Evolutionary conservation across 2,888 invertebrate species (phyloP), one percentile per base, ranked within the genome.

Genomic region (Priocnemis perturbator): DNA sequence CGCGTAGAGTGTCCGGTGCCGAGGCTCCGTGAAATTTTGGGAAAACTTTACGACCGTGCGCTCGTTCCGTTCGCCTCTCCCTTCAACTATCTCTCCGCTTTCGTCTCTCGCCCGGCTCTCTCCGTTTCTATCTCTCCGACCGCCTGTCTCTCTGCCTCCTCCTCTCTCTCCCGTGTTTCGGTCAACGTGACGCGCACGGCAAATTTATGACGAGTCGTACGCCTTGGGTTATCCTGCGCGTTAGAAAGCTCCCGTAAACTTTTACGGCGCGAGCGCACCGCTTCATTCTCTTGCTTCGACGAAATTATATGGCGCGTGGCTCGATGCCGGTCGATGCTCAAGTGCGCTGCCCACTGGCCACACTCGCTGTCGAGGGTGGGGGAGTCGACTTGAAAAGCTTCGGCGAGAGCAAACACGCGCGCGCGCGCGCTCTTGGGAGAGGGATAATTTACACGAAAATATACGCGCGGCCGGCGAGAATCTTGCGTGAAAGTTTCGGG

Each of bases 301-400:
- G 67, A 65, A 83, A 83, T 83, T 83, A 83, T 81, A 82, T 77
- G 85, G 83, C 86, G 80, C 86, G 86, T 86, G 86, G 85, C 86
- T 74, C 59, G 70, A 61, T 66, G 57, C 69, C 69, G 70, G 26
- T 7, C 26, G 26, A 26, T 11, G 37, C 37, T 11, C 11, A 11
- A 37, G 37, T 11, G 14, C 7, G 37, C 11, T 11, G 37, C 4
- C 37, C 37, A 37, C 7, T 71, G 69, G 57, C 64, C 71, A 60
- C 68, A n/a, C n/a, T n/a, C 63, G 47, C 7, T 19, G 53, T 62
- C 47, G 45, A 17, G 55, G 59, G 64, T 58, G 56, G n/a, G 71
- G 37, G 7, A 21, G 11, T 9, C 37, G 37, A 26, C 3, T 17
- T n/a, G 5, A 15, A 37, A 20, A 17, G 37, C 15, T 19, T 58